phyloP scores from a whole-genome alignment of 2,888 invertebrate species.

The Netelia inedita region DNA sequence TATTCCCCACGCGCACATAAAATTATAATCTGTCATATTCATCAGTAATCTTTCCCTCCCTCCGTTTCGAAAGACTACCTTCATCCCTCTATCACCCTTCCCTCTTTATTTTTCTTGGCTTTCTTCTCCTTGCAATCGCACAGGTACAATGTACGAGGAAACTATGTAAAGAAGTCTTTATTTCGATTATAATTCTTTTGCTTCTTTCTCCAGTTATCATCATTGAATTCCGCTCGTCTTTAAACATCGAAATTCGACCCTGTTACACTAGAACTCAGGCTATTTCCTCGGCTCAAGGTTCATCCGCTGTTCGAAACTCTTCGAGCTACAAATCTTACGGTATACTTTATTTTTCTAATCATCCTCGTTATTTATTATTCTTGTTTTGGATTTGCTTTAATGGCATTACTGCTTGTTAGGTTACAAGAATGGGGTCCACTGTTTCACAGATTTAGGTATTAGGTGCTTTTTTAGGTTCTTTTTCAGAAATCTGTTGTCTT shows the following conservation, averaged over 20 bases:
- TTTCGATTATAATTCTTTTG: slow-evolving; percentile 79
- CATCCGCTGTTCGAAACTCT: slow-evolving; percentile 3
- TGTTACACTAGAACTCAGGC: slow-evolving; percentile 50
- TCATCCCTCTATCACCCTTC: slow-evolving; percentile 2
- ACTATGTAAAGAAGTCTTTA: slow-evolving; percentile 74
- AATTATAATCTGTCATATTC: slow-evolving; percentile 79
- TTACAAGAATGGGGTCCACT: too few relatives aligned
- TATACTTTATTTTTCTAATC: slow-evolving; percentile 16
- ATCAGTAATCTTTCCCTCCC: slow-evolving; percentile 71
- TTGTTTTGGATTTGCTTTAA: too few relatives aligned
- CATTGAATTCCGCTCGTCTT: slow-evolving; percentile 73
- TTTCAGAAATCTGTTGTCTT: too few relatives aligned
- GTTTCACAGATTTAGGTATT: too few relatives aligned
- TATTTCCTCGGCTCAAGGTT: slow-evolving; percentile 4
- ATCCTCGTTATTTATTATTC: neutral
- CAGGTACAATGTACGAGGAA: slow-evolving; percentile 69
- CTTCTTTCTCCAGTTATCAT: slow-evolving; percentile 52
- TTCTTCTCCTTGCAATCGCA: slow-evolving; percentile 67
- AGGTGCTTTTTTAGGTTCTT: too few relatives aligned
- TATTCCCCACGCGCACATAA: slow-evolving; percentile 63
- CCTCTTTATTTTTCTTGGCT: slow-evolving; percentile 49
- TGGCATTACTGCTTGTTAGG: too few relatives aligned
- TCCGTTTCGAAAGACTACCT: slow-evolving; percentile 39
- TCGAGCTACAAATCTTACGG: slow-evolving; percentile 6
- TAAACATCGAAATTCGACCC: slow-evolving; percentile 76